A percentile compares a stretch with the other conserved stretches of the same genome.
phyloP scores from a whole-genome alignment of 2,113 vertebrate genomes.

The Clarias batrachus region DNA sequence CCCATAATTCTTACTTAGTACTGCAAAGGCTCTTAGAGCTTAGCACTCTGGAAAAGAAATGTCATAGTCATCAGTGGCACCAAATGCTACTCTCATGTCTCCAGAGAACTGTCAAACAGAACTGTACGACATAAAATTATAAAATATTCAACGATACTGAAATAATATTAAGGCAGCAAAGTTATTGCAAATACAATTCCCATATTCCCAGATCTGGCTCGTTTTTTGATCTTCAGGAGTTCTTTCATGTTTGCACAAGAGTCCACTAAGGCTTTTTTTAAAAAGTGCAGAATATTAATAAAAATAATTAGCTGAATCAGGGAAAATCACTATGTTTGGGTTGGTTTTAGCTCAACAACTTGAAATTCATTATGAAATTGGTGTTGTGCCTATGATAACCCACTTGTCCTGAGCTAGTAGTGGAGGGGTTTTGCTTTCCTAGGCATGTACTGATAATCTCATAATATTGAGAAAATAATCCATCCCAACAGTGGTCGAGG shows the following conservation, averaged over 20 bases:
- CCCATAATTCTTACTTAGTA: neutral
- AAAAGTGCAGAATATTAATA: slow-evolving; percentile 42
- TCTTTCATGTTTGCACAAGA: slow-evolving; percentile 1
- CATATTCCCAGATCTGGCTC: neutral
- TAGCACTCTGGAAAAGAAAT: neutral
- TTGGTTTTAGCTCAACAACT: neutral
- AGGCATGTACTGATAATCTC: neutral
- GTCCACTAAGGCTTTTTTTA: neutral
- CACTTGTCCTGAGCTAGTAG: neutral
- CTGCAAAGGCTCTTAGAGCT: neutral
- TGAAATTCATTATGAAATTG: neutral
- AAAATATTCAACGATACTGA: neutral
- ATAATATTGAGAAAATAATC: neutral
- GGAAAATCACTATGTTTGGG: neutral
- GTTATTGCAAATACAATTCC: neutral
- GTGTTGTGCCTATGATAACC: neutral
- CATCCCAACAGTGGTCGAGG: neutral
- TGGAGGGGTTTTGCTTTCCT: neutral
- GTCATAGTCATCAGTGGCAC: too few species aligned
- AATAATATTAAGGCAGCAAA: neutral
- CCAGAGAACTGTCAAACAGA: neutral
- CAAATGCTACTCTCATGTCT: neutral
- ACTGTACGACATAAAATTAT: neutral
- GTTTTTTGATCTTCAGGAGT: slow-evolving; percentile 9
- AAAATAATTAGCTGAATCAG: slow-evolving; percentile 40